These are phyloP conservation scores for Colletes collaris DNA, from an alignment of 2,888 invertebrate genomes.

Conservation along the genomic window DNA sequence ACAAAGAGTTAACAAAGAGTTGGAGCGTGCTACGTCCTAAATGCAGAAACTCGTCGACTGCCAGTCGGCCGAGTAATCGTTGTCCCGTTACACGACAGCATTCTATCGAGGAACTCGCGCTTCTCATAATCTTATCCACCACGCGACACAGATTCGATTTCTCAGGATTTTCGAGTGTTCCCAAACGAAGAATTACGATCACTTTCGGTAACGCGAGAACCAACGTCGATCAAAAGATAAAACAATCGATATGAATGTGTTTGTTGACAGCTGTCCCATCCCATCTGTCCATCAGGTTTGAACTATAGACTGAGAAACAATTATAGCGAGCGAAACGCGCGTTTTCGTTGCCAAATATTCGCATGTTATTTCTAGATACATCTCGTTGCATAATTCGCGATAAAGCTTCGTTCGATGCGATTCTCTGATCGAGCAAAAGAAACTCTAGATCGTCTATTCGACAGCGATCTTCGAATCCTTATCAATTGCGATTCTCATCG, in stretches of 20 bases:
- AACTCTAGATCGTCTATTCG: too few species aligned
- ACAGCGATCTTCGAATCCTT: background rate
- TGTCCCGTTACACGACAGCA: too few species aligned
- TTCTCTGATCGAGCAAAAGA: too few species aligned
- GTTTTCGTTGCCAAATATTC: constrained; percentile 27
- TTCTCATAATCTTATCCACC: too few species aligned
- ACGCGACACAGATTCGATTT: background rate
- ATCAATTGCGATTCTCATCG: background rate
- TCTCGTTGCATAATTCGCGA: background rate
- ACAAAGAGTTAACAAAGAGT: too few species aligned
- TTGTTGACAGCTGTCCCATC: too few species aligned
- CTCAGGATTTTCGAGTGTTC: background rate
- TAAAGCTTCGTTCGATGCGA: too few species aligned
- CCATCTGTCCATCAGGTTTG: background rate
- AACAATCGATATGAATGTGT: too few species aligned
- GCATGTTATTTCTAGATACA: constrained; percentile 20
- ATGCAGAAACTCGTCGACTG: too few species aligned
- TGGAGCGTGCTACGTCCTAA: too few species aligned
- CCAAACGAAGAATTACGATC: background rate
- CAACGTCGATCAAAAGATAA: background rate
- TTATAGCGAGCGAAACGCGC: constrained; percentile 4
- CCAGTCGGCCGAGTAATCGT: too few species aligned
- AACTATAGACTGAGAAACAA: background rate
- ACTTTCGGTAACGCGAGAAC: background rate
- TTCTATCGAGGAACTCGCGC: too few species aligned